Base-by-base conservation (phyloP, 2,888 invertebrate species). In the Drosophila paranaensis region DNA sequence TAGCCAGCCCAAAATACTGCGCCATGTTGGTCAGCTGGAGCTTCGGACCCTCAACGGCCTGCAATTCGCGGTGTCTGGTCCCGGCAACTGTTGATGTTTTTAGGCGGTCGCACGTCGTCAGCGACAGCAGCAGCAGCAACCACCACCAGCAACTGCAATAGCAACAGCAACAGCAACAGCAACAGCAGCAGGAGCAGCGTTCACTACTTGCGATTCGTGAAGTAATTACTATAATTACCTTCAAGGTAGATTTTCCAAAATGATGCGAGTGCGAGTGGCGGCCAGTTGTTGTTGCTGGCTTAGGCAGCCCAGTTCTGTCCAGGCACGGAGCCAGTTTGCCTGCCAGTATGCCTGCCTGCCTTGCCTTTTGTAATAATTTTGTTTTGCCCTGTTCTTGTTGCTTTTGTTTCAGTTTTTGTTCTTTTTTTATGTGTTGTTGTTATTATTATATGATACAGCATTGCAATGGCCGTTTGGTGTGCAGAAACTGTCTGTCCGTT, bases 171-270 rank as follows among this genome's bases (percentile, higher is more conserved):
- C 65, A 57, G 45, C 73, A 77, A 72, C 71, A 60, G 65, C 56
- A 53, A 56, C 67, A 58, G 45, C 73, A 77, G 68, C 70, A 71
- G 73, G 73, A 73, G 79, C 89, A 74, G 72, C 83, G 89, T 61
- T 88, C 84, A 89, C 86, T 87, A 87, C 86, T 88, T 91, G 91
- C 91, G 88, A 91, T 91, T 91, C 92, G 91, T 91, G 90, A 90
- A 91, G 91, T 92, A 91, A 91, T 91, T 91, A 91, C 91, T 91
- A 90, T 91, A 92, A 91, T 91, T 91, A 92, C 92, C 91, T 92
- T 85, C 78, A 84, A 91, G 91, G 92, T 91, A 91, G 92, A 91
- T 91, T 92, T 91, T 91, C 90, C 91, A 90, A 92, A 91, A 91
- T 82, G 88, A 89, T 88, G 90, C 75, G 84, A 80, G 80, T 74